phyloP scores from a whole-genome alignment of 1,140 invertebrate genomes.

The Orius laevigatus region DNA sequence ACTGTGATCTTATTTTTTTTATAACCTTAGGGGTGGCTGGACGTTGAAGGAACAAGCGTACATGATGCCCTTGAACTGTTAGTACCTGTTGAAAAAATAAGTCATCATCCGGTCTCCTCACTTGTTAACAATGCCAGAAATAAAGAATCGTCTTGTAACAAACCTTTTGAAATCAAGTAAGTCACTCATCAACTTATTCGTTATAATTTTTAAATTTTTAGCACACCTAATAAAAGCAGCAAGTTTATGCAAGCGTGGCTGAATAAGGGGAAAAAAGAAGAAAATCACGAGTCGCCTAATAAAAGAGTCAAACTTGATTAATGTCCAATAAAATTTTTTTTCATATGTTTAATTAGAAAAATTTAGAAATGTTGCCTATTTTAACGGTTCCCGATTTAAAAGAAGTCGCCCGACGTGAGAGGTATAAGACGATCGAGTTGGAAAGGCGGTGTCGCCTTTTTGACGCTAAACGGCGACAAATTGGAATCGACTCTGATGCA shows the following conservation, averaged over 20 bases:
- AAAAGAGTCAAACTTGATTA: no score
- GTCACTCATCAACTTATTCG: neutral
- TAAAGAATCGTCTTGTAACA: conserved; percentile 49
- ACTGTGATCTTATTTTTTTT: conserved; percentile 2
- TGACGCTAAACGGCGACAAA: conserved; percentile 2
- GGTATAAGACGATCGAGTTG: conserved; percentile 1
- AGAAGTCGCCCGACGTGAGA: conserved; percentile 2
- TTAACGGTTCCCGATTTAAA: conserved; percentile 4
- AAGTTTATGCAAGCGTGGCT: no score
- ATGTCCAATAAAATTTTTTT: no score
- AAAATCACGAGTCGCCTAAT: no score
- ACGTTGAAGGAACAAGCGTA: conserved; percentile 37
- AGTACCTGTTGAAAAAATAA: conserved; percentile 32
- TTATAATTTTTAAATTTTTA: no score
- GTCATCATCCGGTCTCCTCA: conserved; percentile 51
- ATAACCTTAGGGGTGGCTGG: conserved; percentile 45
- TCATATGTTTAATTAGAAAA: no score
- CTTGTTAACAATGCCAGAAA: conserved; percentile 55
- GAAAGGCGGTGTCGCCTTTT: conserved; percentile 1
- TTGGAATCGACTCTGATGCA: conserved; percentile 6
- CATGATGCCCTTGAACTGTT: conserved; percentile 36
- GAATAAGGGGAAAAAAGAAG: no score
- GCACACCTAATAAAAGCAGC: no score
- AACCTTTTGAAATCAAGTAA: conserved; percentile 26
- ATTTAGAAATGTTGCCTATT: neutral